Base-by-base conservation (phyloP, 2,888 invertebrate species). In the Sarcophaga carnaria region DNA sequence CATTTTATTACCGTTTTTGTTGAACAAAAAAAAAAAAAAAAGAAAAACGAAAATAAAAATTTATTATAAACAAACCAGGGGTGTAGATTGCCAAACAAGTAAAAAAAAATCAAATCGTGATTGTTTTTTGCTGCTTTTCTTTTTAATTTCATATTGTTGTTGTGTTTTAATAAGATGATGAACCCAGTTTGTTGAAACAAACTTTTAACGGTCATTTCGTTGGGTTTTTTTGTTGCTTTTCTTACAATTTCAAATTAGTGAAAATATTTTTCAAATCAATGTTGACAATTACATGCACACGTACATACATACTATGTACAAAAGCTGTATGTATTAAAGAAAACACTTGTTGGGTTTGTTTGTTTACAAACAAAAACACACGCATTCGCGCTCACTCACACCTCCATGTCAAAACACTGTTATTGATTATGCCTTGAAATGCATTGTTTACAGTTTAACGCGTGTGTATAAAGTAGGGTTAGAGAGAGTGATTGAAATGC, bases 81-180 rank as follows among this genome's bases (percentile, higher is more conserved):
- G 49, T 78, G 70, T 64, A 47, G 79, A 84, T 84, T 75, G 75
- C 83, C 75, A 76, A 80, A 84, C 75, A 76, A 70, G 79, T 79
- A 83, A 79, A 70, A 47, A 47, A 67, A 54, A 54, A 54, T 54
- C 14, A 54, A 14, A 54, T 54, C 8, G 5, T 54, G 54, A 17
- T 5, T 54, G 17, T 37, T 37, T 37, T 37, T 37, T 54, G 17
- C 54, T 14, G 17, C 17, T 14, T 54, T 14, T 54, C 54, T 54
- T 17, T 54, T 54, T 54, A 54, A 14, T 54, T 37, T 37, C 8
- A 37, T 37, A 10, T 10, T 20, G 6, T 17, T 72, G 71, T 72
- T 49, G 47, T 37, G 37, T 59, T 59, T 67, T 62, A 62, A 20
- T 10, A 67, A 27, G 60, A 11, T 80, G 62, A 17, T 59, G n/a